These are phyloP conservation scores for Scatophagus argus DNA, from an alignment of 2,113 vertebrate genomes.

Conservation along the genomic window DNA sequence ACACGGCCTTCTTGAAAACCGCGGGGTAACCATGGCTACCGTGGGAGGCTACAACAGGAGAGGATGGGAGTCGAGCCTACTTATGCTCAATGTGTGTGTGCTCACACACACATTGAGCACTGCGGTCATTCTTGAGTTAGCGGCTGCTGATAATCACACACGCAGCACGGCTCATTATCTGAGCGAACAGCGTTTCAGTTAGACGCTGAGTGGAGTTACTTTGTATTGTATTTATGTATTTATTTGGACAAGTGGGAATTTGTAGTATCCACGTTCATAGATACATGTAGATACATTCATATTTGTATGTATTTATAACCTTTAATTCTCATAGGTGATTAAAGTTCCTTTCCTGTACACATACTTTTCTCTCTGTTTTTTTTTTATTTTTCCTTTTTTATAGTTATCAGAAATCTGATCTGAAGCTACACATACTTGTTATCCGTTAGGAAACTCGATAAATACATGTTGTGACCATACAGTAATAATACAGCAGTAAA, in stretches of 20 bases:
- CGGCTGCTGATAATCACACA: slow-evolving; percentile 3
- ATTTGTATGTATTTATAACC: background rate
- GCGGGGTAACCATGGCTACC: slow-evolving; percentile 75
- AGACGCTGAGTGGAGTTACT: background rate
- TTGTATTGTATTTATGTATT: background rate
- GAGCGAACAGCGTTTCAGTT: background rate
- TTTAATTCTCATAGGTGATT: background rate
- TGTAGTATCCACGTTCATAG: too few relatives aligned
- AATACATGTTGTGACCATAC: too few relatives aligned
- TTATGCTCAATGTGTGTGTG: too few relatives aligned
- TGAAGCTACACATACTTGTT: background rate
- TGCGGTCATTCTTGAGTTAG: background rate
- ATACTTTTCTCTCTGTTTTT: background rate
- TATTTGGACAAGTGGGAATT: background rate
- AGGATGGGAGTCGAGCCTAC: slow-evolving; percentile 56
- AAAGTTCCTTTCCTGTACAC: too few relatives aligned
- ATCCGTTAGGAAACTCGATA: background rate
- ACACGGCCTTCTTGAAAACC: slow-evolving; percentile 47
- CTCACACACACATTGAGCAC: background rate
- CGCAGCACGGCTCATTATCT: background rate
- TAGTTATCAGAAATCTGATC: background rate
- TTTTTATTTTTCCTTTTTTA: background rate
- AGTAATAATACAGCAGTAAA: too few relatives aligned
- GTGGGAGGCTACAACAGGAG: slow-evolving; percentile 61
- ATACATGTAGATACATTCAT: too few relatives aligned